These are phyloP conservation scores for Mirounga angustirostris DNA, from an alignment of 2,113 vertebrate species.

Conservation along the genomic window DNA sequence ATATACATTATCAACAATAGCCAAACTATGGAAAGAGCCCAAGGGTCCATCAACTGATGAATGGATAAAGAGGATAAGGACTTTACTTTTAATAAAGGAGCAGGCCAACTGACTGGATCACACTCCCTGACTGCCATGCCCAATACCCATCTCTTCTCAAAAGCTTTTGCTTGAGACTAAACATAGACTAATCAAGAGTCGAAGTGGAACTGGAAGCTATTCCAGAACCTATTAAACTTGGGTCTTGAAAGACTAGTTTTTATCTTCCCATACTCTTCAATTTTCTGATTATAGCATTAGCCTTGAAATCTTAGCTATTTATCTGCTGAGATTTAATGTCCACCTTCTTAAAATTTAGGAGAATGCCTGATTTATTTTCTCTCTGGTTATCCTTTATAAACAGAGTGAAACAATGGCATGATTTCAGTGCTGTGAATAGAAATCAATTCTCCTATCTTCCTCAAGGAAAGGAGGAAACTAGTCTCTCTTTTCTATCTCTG, in stretches of 20 bases:
- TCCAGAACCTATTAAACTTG: neutral
- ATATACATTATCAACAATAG: neutral
- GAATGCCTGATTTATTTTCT: neutral
- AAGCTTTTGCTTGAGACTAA: neutral
- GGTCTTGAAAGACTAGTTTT: neutral
- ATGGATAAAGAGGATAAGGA: neutral
- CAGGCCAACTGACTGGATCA: rapidly evolving
- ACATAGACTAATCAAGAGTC: neutral
- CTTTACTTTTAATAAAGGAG: neutral
- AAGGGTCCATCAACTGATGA: neutral
- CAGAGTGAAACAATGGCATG: neutral
- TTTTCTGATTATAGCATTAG: neutral
- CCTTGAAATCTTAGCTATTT: neutral
- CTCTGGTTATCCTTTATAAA: neutral
- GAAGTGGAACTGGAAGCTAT: neutral
- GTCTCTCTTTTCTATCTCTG: neutral
- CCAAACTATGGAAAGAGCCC: neutral
- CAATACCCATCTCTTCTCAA: neutral
- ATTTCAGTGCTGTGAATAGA: neutral
- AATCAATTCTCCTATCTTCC: neutral
- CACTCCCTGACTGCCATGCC: neutral
- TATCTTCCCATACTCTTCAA: neutral
- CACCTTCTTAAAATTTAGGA: neutral
- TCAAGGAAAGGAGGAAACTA: neutral
- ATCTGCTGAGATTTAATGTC: neutral